Evolutionary conservation across 2,888 invertebrate genomes (phyloP), one percentile per base, ranked within the genome.

Genomic region (Hydriomena furcata): DNA sequence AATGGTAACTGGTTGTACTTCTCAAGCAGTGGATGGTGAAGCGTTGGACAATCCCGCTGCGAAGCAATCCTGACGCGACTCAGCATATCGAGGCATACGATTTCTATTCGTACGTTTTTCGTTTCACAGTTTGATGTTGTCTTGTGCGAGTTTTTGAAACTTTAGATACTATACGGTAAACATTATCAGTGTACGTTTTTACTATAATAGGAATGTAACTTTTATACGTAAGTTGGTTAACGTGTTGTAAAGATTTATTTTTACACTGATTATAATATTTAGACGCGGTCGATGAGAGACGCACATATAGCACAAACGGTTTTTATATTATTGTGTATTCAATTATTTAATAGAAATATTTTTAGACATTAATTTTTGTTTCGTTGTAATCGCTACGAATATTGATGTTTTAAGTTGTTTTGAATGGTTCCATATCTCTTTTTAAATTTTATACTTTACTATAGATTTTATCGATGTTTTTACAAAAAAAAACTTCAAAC

Each of bases 101-200:
- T 63, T 68, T 73, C 73, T 73, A 74, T 68, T 71, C 71, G 61
- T 73, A 71, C 60, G 59, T 74, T 82, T 82, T 79, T 60, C 65
- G 69, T 82, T 82, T 52, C 58, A 73, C 80, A 75, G 79, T 84
- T 84, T 83, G 81, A 72, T 82, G 83, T 84, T 78, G 82, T 82
- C 76, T 77, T 66, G 81, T 84, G 81, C 68, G 65, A 56, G 55
- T 57, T 63, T 60, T 57, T 58, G 35, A 55, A 55, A 58, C 53
- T 60, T 61, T 60, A 56, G 62, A 55, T 53, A 57, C 38, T 35
- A 28, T 42, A 49, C 44, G 40, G 47, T 55, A 44, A 55, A 70
- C 67, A 70, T 76, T 71, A 72, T 66, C 66, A 64, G 61, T 60
- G 56, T 65, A 64, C 57, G 64, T 63, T 67, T 62, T 63, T 65